phyloP scores from a whole-genome alignment of 2,113 vertebrate genomes.

The Alligator mississippiensis region DNA sequence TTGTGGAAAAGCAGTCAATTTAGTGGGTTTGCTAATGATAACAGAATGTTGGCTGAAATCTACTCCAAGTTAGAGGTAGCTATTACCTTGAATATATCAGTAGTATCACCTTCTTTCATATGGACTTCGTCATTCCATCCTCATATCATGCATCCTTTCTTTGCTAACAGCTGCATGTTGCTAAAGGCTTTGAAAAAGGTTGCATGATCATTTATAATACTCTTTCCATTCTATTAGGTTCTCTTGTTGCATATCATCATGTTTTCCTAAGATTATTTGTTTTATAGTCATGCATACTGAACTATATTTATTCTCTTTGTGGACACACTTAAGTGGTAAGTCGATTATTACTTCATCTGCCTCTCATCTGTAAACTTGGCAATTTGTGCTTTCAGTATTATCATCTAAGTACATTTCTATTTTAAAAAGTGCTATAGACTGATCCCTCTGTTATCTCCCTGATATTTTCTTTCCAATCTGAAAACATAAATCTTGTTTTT shows the following conservation, averaged over 20 bases:
- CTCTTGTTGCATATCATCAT: constrained; percentile 32
- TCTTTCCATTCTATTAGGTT: constrained; percentile 11
- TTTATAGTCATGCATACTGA: constrained; percentile 48
- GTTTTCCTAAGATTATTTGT: constrained; percentile 28
- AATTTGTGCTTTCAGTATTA: constrained; percentile 38
- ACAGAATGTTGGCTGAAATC: background rate
- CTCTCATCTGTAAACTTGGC: constrained; percentile 32
- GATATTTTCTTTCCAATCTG: constrained; percentile 46
- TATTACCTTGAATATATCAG: background rate
- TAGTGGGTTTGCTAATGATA: background rate
- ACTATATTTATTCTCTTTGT: constrained; percentile 41
- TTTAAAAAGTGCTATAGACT: background rate
- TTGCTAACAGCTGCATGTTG: background rate
- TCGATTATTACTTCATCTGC: constrained; percentile 42
- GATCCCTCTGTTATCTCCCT: constrained; percentile 33
- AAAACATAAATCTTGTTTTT: constrained; percentile 46
- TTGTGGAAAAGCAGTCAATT: background rate
- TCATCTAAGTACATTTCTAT: background rate
- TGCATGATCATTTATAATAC: background rate
- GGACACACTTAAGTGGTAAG: constrained; percentile 19
- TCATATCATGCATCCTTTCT: background rate
- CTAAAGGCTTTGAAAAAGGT: constrained; percentile 10
- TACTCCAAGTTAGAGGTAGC: background rate
- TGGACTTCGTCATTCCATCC: background rate
- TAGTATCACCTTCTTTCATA: background rate